These are phyloP conservation scores for Sapayoa aenigma DNA, from an alignment of 2,113 vertebrate genomes.

Conservation along the genomic window DNA sequence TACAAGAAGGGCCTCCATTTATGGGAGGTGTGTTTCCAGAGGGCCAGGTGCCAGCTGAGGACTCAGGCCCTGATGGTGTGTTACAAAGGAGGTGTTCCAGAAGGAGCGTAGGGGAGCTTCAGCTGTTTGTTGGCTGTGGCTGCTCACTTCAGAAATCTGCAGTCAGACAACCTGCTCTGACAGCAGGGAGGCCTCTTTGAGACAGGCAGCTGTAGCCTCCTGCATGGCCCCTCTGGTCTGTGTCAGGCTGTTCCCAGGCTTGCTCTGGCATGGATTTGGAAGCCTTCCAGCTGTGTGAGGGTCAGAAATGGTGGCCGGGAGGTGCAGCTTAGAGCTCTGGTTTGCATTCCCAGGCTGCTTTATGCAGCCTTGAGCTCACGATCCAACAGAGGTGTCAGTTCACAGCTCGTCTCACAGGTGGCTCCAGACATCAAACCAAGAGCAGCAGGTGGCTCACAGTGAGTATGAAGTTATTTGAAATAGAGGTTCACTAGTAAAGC, in stretches of 20 bases:
- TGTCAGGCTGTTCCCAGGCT: not conserved
- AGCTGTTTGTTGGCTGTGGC: not conserved
- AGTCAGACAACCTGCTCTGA: accelerated
- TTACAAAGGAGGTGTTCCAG: not conserved
- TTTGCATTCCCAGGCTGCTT: not conserved
- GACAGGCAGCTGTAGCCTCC: not conserved
- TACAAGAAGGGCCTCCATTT: accelerated
- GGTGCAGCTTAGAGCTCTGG: not conserved
- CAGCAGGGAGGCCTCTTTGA: not conserved
- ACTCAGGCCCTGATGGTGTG: not conserved
- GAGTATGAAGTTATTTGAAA: not conserved
- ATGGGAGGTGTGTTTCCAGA: not conserved
- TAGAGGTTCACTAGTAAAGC: not conserved
- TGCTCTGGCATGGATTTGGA: not conserved
- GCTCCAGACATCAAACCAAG: not conserved
- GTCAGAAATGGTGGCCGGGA: not conserved
- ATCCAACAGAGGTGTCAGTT: not conserved
- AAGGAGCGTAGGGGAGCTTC: not conserved
- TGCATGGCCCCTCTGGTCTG: not conserved
- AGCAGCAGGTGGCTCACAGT: not conserved
- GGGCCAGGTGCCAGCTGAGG: not conserved
- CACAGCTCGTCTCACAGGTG: not conserved
- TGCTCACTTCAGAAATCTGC: not conserved
- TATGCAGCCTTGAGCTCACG: not conserved
- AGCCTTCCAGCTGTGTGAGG: not conserved